Percentiles rank a stretch among this genome's conserved stretches.
Conservation (phyloP, 1,140 invertebrate genomes). For the Eupeodes corollae region DNA sequence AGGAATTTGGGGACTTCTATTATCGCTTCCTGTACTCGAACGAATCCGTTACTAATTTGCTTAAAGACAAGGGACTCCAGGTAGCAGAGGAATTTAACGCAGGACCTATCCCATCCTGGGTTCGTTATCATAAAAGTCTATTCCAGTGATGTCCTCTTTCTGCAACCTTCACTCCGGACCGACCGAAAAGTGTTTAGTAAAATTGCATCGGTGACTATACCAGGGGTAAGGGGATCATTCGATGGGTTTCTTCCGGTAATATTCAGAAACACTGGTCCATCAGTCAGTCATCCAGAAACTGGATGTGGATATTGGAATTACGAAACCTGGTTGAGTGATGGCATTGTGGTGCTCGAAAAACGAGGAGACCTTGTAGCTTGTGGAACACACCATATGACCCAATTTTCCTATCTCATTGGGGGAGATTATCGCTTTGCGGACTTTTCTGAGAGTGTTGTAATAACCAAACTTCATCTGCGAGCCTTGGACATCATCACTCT, state of each 20-base stretch:
- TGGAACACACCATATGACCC: conserved; percentile 47
- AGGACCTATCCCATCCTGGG: conserved; percentile 1
- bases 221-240: conserved; percentile 15
- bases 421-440: conserved; percentile 29
- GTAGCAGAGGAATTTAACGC: conserved; percentile 9
- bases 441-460: conserved; percentile 22
- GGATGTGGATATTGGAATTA: conserved; percentile 33
- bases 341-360: conserved; percentile 6
- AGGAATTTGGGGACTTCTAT: conserved; percentile 13
- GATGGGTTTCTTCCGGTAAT: conserved; percentile 17
- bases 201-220: conserved; percentile 27
- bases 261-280: conserved; percentile 8
- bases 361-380: conserved; percentile 38
- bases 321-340: conserved; percentile 20
- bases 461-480: conserved; percentile 35
- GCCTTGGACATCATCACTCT: conserved; percentile 47
- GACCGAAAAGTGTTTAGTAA: conserved; percentile 13
- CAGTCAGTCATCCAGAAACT: neutral
- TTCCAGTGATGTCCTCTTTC: conserved; percentile 23
- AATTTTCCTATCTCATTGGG: conserved; percentile 47
- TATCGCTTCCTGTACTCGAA: conserved; percentile 23
- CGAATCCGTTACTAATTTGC: conserved; percentile 11
- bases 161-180: conserved; percentile 12
- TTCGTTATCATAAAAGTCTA: conserved; percentile 25
- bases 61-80: conserved; percentile 11